Evolutionary conservation across 2,888 invertebrate genomes (phyloP).

Genomic region (Helleia helle): DNA sequence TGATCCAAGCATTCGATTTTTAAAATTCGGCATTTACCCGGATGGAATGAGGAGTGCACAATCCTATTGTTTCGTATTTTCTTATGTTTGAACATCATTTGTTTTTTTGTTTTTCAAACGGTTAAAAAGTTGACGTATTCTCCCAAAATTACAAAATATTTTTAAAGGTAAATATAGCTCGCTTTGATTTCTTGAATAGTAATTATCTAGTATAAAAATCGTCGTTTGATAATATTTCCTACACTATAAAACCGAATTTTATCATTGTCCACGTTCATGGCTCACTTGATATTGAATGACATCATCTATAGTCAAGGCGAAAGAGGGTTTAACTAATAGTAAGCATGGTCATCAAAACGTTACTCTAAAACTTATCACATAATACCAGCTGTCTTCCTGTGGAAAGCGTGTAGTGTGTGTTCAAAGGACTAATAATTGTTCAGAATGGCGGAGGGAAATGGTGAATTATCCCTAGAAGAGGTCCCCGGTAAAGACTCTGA

Average conservation of each 20-base stretch:
- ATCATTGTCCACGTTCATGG: conserved; percentile 50
- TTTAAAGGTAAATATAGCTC: conserved; percentile 66
- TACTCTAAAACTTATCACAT: conserved; percentile 27
- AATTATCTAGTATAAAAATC: not conserved
- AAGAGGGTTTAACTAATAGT: conserved; percentile 35
- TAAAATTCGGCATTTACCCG: conserved; percentile 63
- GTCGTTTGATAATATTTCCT: conserved; percentile 12
- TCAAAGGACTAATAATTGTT: conserved; percentile 61
- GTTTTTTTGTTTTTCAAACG: conserved; percentile 75
- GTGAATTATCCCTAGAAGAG: conserved; percentile 86
- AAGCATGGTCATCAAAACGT: conserved; percentile 24
- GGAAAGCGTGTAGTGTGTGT: conserved; percentile 56
- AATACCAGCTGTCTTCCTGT: conserved; percentile 20
- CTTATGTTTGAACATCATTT: conserved; percentile 73
- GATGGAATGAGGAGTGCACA: conserved; percentile 72
- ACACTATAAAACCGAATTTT: conserved; percentile 26
- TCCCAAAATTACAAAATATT: conserved; percentile 73
- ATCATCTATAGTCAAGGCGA: conserved; percentile 53
- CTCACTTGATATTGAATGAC: conserved; percentile 61
- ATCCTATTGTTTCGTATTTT: conserved; percentile 71
- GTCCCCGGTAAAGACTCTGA: conserved; percentile 78
- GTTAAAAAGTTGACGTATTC: conserved; percentile 68
- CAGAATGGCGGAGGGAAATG: conserved; percentile 90
- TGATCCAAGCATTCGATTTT: conserved; percentile 67
- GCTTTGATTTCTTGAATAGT: conserved; percentile 7